Base-by-base conservation (phyloP, 2,888 invertebrate species). In the Galerucella calmariensis region DNA sequence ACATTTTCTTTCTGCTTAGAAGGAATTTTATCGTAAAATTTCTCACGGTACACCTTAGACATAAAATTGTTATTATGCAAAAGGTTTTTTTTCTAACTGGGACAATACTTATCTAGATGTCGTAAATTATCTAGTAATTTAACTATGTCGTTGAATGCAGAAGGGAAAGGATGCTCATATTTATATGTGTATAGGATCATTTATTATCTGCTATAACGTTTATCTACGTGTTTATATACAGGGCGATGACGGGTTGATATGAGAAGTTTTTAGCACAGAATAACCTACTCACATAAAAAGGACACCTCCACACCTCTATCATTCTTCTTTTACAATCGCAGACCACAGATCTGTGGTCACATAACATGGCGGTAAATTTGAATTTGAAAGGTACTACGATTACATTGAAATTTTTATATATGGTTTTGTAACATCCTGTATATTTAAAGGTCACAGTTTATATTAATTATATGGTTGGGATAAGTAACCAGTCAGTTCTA, bases 11-110 rank as follows among this genome's bases (percentile, higher is more conserved):
- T 65, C 44, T 20, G 61, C 14, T 35, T 10, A 35, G 46, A 63
- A 44, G 46, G 9, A 16, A 44, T 65, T 44, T 65, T 46, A 65
- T 65, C 20, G 46, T 46, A 65, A 65, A 65, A 20, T 16, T 65
- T 65, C 63, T 65, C 63, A 65, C 63, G 63, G 44, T 65, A 65
- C 63, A 65, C 16, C 16, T n/a, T 14, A n/a, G 9, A 41, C 62
- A 48, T 14, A 65, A 63, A 65, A 48, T 65, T 11, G 12, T 65
- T n/a, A 65, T 65, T 65, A 14, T 48, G 48, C 48, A 48, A 48
- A 48, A 48, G 48, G 14, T 12, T 48, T 12, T 48, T 48, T 48
- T 48, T 48, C 48, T 12, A 48, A 48, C 14, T 48, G 14, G 48
- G 48, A 48, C 48, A 48, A 14, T 12, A 48, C 48, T 48, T 48